Base-by-base conservation (phyloP, 2,888 invertebrate species). In the Dolichomitus sp. region DNA sequence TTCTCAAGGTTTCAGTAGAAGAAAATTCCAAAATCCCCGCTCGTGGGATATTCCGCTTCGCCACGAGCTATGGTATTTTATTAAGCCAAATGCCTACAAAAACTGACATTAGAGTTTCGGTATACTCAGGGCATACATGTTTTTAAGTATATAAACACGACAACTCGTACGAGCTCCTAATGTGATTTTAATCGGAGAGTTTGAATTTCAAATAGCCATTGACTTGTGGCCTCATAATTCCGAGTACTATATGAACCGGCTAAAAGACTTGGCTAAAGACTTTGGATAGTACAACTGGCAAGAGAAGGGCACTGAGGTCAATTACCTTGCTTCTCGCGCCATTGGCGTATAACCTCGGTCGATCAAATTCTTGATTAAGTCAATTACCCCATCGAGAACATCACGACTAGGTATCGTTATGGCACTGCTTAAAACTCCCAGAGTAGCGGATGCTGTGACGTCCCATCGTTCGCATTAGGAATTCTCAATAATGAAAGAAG, bases 111-210 rank as follows among this genome's bases (percentile, higher is more conserved):
- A 6, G 42, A 19, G 30, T 48, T 54, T 78, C 48, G 37, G 23
- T 61, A 65, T 48, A 63, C 63, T 72, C 54, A n/a, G 14, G 42
- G 68, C 57, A 78, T 59, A 42, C 48, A 68, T 50, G 42, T 59
- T 68, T 40, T 73, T 42, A 73, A 74, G 54, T 68, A 66, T 68
- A 73, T 9, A 76, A 48, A 66, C 57, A 72, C n/a, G 59, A 2
- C 37, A 50, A 48, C 48, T 72, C 48, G 63, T 72, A 83, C 74
- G 87, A 87, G 86, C 88, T 88, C 87, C 90, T 92, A 91, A 93
- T 92, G 92, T 85, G 92, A 91, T 91, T 93, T 93, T 93, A 93
- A 93, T 93, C 91, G 91, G 84, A 81, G 88, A 89, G 88, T 92
- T 92, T 92, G 91, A 92, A 93, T 92, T 92, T 92, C 89, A 92